phyloP scores from a whole-genome alignment of 2,888 invertebrate species.

The Dyspetes luteomarginatus region DNA sequence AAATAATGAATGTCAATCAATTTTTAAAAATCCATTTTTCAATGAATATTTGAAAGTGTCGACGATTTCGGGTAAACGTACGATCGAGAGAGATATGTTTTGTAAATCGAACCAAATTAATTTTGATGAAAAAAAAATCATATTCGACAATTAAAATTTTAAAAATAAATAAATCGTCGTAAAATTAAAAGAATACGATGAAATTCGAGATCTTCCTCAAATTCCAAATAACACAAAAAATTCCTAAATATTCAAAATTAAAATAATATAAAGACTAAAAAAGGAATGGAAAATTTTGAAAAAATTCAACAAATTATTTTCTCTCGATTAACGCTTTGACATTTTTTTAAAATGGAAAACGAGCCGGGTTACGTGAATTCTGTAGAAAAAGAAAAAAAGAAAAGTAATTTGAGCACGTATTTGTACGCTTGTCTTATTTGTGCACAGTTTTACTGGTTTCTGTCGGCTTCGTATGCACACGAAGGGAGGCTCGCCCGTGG shows the following conservation, averaged over 20 bases:
- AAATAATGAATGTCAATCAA: neutral
- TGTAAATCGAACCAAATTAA: no score
- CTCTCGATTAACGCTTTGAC: neutral
- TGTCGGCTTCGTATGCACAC: conserved; percentile 97
- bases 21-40: neutral
- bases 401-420: conserved; percentile 65
- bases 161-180: no score
- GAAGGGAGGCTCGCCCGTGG: conserved; percentile 96
- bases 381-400: conserved; percentile 10
- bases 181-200: no score
- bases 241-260: neutral
- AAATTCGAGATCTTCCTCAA: no score
- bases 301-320: neutral
- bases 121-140: no score
- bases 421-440: conserved; percentile 83
- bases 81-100: no score
- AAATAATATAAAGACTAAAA: neutral
- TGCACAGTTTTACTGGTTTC: conserved; percentile 98
- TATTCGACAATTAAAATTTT: no score
- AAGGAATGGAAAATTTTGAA: neutral
- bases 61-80: neutral
- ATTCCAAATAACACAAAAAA: no score
- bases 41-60: conserved; percentile 5
- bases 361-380: conserved; percentile 17
- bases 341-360: conserved; percentile 10